A percentile compares a stretch with the other conserved stretches of the same genome.
phyloP scores from a whole-genome alignment of 1,140 invertebrate species.

The Maconellicoccus hirsutus region DNA sequence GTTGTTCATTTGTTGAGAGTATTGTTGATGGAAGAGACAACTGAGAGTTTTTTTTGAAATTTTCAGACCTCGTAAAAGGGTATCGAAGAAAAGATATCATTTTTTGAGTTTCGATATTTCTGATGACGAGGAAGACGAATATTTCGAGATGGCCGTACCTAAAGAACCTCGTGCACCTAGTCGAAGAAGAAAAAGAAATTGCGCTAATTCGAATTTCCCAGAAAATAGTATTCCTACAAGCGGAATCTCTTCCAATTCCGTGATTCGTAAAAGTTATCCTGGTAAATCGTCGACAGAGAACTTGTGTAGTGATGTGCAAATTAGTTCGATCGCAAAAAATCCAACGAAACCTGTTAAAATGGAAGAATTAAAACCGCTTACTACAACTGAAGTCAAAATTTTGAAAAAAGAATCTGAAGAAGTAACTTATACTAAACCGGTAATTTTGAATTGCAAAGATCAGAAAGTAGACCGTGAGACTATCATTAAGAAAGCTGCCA shows the following conservation, averaged over 20 bases:
- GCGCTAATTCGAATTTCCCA: background rate
- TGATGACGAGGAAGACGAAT: background rate
- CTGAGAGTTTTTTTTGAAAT: background rate
- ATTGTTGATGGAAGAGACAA: too few relatives aligned
- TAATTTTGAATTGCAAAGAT: too few relatives aligned
- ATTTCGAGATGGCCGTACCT: background rate
- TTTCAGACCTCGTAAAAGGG: background rate
- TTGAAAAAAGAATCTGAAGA: background rate
- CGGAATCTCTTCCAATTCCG: background rate
- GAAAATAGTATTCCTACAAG: too few relatives aligned
- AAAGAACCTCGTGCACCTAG: background rate
- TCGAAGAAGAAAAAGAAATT: background rate
- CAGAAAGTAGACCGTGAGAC: too few relatives aligned
- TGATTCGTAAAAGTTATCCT: too few relatives aligned
- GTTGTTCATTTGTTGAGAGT: too few relatives aligned
- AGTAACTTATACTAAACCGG: background rate
- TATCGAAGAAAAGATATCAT: background rate
- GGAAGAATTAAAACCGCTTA: background rate
- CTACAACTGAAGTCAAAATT: background rate
- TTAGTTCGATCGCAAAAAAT: too few relatives aligned
- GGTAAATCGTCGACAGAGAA: too few relatives aligned
- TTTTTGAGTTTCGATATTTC: background rate
- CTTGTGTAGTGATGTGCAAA: too few relatives aligned
- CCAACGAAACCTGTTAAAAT: background rate
- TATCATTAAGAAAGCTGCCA: too few relatives aligned